Evolutionary conservation across 2,113 vertebrate genomes (phyloP).

Genomic region (Cyanistes caeruleus): DNA sequence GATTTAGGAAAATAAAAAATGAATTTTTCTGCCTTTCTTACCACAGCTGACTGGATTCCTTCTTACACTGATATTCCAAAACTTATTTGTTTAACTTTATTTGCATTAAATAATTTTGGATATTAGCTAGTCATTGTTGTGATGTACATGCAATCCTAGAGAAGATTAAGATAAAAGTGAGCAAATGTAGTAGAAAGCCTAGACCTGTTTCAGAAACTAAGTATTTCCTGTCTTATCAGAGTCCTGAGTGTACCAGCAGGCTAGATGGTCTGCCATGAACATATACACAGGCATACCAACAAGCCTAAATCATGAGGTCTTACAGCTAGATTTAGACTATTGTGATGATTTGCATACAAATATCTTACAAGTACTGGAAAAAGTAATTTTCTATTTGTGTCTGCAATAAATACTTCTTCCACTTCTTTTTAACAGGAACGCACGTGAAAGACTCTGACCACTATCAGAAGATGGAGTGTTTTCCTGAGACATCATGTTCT

Average conservation of each 20-base stretch:
- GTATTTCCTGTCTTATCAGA: neutral
- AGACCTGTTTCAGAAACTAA: neutral
- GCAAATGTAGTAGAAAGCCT: neutral
- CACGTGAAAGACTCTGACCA: neutral
- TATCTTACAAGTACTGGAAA: neutral
- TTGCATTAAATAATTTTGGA: neutral
- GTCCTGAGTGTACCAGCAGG: neutral
- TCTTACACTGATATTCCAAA: neutral
- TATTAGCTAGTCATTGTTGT: neutral
- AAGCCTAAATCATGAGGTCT: neutral
- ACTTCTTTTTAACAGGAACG: neutral
- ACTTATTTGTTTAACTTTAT: neutral
- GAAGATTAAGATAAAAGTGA: neutral
- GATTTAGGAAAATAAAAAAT: neutral
- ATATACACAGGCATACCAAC: neutral
- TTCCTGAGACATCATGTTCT: neutral
- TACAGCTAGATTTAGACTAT: neutral
- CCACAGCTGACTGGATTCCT: neutral
- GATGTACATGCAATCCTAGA: neutral
- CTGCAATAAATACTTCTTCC: neutral
- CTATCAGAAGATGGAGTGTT: neutral
- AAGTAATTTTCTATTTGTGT: neutral
- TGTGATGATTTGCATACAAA: neutral
- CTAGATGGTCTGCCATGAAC: neutral
- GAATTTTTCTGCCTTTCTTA: neutral